Base-by-base conservation (phyloP, 2,888 invertebrate species). In the Erpobdella octoculata region DNA sequence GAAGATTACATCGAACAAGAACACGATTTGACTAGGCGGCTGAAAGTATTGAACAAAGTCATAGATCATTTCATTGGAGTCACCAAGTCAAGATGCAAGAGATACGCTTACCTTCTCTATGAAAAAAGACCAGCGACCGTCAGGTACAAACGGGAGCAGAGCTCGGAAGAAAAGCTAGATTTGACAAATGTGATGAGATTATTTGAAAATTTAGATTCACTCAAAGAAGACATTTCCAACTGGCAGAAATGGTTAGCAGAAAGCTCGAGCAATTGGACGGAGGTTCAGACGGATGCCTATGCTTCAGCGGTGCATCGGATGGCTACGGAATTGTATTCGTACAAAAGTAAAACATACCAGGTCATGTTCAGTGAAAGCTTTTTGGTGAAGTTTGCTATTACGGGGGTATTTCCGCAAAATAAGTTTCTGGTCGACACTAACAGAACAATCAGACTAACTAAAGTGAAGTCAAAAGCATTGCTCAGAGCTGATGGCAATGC, bases 311-410 rank as follows among this genome's bases (percentile, higher is more conserved):
- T 62, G 31, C 62, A 62, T 31, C 35, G n/a, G 1, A 62, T 62
- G 62, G n/a, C 33, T n/a, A 33, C 62, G 8, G 6, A n/a, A n/a
- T n/a, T 62, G 28, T 62, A 62, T 35, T 35, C 28, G 31, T 62
- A 62, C 18, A 9, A 31, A 35, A 28, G 62, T n/a, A 62, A 28
- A 28, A 62, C 35, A 8, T 62, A 62, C 18, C 62, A 62, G 33
- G 33, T 62, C 62, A 62, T 62, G 62, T 62, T 62, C 35, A 35
- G 33, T 62, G n/a, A 31, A 35, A 62, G 33, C 62, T 8, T 62
- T 1, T 33, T 62, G 18, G n/a, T n/a, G n/a, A 9, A n/a, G 28
- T 35, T 62, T 6, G 35, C 62, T 9, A n/a, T 35, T 12, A n/a
- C 21, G 6, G 5, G n/a, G 5, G 28, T n/a, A 33, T 28, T 62